Percentiles rank a stretch among this genome's conserved stretches.
These are phyloP conservation scores for Lutjanus campechanus DNA, from an alignment of 2,797 vertebrate genomes.

Conservation along the genomic window DNA sequence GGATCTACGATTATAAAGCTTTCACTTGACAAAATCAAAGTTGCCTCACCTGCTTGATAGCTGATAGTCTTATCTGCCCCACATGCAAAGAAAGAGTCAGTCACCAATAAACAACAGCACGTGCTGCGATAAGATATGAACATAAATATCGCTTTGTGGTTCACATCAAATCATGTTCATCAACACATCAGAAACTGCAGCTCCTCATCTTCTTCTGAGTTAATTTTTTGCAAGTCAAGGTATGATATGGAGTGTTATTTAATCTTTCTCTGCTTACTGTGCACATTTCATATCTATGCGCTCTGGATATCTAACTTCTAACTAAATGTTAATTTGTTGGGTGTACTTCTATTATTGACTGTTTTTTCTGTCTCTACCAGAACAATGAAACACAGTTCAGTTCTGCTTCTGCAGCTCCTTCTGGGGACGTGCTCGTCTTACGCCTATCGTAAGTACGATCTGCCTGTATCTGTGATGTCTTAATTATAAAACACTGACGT, in stretches of 20 bases:
- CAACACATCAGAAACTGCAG: neutral
- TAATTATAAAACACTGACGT: neutral
- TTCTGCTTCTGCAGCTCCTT: slow-evolving; percentile 27
- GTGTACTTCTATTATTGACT: neutral
- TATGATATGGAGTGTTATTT: neutral
- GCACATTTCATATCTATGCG: too few species aligned
- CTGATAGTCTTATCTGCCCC: neutral
- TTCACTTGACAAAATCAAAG: neutral
- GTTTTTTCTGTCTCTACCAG: neutral
- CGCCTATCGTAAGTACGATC: slow-evolving; percentile 22
- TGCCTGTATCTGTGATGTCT: neutral
- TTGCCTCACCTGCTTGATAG: neutral
- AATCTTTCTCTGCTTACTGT: neutral
- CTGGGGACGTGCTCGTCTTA: neutral
- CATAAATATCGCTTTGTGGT: slow-evolving; percentile 29
- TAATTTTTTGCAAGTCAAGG: neutral
- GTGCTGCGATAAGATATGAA: neutral
- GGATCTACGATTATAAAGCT: neutral
- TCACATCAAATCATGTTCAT: neutral
- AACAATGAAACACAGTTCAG: slow-evolving; percentile 33
- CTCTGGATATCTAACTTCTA: too few species aligned
- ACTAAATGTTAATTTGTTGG: too few species aligned
- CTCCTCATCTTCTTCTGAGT: neutral
- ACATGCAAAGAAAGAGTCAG: neutral
- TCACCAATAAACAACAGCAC: neutral